Base-by-base conservation (phyloP, 2,113 vertebrate genomes). In the Dromaius novaehollandiae region DNA sequence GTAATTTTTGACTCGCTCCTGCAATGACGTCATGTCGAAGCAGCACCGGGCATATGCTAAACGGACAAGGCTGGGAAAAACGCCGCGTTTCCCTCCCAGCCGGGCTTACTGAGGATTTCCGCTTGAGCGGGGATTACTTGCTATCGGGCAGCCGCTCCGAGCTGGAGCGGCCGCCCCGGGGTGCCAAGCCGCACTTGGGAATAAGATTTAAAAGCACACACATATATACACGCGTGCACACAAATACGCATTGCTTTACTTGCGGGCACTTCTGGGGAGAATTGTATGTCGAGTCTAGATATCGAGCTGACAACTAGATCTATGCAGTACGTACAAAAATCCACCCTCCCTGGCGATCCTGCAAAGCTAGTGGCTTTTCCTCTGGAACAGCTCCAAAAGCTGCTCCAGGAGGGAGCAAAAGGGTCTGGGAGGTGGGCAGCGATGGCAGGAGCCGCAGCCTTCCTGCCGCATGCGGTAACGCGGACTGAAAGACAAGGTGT, bases 81-180 rank as follows among this genome's bases (percentile, higher is more conserved):
- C 10, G 21, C 71, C 9, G 32, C 15, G 0, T 58, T 82, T 71
- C 42, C 36, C 36, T 88, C 36, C 26, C 40, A 68, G 38, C 22
- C 34, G 46, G 22, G 36, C 64, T 77, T 74, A 44, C 48, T 8
- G 78, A 80, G 86, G 85, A 89, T 95, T 97, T 89, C 92, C 51
- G 90, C 66, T 90, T 9, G 5, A 38, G 9, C 26, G 86, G 69
- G 85, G 53, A 58, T 88, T 46, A 50, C 34, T 51, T 3, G 1
- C 44, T 65, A 46, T 32, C 65, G 25, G 55, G 66, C 24, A 21
- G 58, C 30, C 40, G 30, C 44, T 40, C 28, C 6, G 63, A 89
- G 53, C 70, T 75, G 14, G 50, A 14, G 8, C 3, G 53, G 36
- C n/a, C 90, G 36, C 58, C 50, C 65, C 20, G 15, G 34, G 0